These are phyloP conservation scores for Ophthalmolycus amberensis DNA, from an alignment of 2,113 vertebrate species.

Conservation along the genomic window DNA sequence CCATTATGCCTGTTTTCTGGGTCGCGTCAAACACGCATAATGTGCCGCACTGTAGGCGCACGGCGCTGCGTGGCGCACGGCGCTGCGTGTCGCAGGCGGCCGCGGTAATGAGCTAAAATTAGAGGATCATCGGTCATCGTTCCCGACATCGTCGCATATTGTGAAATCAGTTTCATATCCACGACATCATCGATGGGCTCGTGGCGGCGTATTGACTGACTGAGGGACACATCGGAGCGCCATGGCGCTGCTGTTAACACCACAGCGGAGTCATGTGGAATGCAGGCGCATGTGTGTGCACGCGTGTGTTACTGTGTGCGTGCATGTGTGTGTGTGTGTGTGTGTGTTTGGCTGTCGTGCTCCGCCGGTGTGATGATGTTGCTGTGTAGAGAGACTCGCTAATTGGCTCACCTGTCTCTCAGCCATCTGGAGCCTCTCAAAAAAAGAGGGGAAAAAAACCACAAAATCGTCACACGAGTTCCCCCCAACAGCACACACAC, in stretches of 20 bases:
- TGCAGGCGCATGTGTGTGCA: slow-evolving; percentile 5
- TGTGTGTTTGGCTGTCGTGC: slow-evolving; percentile 56
- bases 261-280: slow-evolving; percentile 26
- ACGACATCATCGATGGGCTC: slow-evolving; percentile 11
- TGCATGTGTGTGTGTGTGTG: slow-evolving; percentile 47
- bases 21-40: slow-evolving; percentile 53
- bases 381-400: slow-evolving; percentile 79
- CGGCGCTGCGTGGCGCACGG: background rate
- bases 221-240: slow-evolving; percentile 18
- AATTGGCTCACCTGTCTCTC: slow-evolving; percentile 85
- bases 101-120: slow-evolving; percentile 43
- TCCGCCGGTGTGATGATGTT: slow-evolving; percentile 75
- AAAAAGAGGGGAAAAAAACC: slow-evolving; percentile 21
- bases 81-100: slow-evolving; percentile 6
- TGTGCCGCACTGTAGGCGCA: slow-evolving; percentile 34
- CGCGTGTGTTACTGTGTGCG: slow-evolving; percentile 42
- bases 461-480: slow-evolving; percentile 66
- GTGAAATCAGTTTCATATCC: slow-evolving; percentile 56
- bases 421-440: slow-evolving; percentile 82
- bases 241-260: slow-evolving; percentile 43
- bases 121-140: slow-evolving; percentile 64
- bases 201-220: slow-evolving; percentile 31
- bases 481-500: slow-evolving; percentile 51
- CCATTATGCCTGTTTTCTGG: slow-evolving; percentile 62
- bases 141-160: slow-evolving; percentile 12